Percentiles rank a stretch among this genome's conserved stretches.
Conservation (phyloP, 2,113 vertebrate genomes). For the Acrocephalus arundinaceus region DNA sequence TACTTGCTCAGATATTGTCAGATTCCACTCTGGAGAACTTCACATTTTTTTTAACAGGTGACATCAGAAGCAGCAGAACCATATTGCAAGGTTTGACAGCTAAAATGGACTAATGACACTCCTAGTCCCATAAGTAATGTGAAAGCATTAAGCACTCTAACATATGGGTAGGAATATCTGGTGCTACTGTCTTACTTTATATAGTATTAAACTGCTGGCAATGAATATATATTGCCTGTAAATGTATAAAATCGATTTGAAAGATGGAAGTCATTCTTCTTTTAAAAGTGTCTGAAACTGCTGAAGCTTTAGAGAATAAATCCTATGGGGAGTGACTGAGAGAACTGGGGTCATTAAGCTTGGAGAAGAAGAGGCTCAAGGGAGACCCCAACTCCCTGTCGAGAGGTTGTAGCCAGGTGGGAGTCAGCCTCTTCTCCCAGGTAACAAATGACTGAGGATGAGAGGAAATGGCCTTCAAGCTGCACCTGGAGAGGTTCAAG, state of each 20-base stretch:
- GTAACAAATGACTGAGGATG: neutral
- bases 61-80: neutral
- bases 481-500: neutral
- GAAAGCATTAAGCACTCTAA: neutral
- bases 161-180: neutral
- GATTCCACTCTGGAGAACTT: neutral
- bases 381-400: neutral
- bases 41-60: neutral
- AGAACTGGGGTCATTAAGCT: accelerated
- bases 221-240: neutral
- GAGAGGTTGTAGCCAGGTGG: neutral
- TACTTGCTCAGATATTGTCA: neutral
- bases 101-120: neutral
- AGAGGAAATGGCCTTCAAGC: neutral
- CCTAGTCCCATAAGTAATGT: neutral
- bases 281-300: neutral
- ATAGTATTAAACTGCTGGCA: neutral
- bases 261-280: neutral
- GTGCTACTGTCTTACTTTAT: neutral
- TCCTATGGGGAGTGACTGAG: accelerated
- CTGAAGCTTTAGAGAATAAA: neutral
- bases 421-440: neutral
- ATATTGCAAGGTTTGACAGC: neutral
- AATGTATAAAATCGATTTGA: neutral
- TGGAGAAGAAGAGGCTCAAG: neutral